Percentiles rank a stretch among this genome's conserved stretches.
These are phyloP conservation scores for Eudemis profundana DNA, from an alignment of 2,888 invertebrate genomes.

Conservation along the genomic window DNA sequence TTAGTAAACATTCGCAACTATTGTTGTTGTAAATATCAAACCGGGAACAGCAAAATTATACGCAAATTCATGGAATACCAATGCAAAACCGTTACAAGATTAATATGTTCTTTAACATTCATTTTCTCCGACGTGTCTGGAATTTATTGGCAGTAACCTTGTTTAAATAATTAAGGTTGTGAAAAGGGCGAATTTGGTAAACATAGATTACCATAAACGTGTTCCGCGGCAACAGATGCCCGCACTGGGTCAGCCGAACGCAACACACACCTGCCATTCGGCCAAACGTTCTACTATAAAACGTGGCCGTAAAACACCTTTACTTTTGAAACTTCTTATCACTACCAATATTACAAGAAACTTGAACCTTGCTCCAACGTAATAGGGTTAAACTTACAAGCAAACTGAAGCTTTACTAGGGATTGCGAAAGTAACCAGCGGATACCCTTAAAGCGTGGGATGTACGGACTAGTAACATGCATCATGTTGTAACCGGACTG, in stretches of 20 bases:
- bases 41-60: constrained; percentile 21
- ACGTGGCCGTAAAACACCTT: constrained; percentile 49
- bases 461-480: constrained; percentile 47
- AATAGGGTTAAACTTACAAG: constrained; percentile 2
- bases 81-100: constrained; percentile 38
- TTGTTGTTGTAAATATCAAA: constrained; percentile 44
- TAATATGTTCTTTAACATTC: constrained; percentile 16
- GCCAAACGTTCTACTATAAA: constrained; percentile 53
- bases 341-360: background rate
- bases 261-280: constrained; percentile 58
- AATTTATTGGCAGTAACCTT: constrained; percentile 11
- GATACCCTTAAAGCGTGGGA: constrained; percentile 43
- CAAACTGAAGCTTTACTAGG: background rate
- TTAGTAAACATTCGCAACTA: constrained; percentile 41
- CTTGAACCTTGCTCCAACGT: constrained; percentile 14
- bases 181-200: constrained; percentile 38
- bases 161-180: constrained; percentile 28
- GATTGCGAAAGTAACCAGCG: constrained; percentile 26
- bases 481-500: constrained; percentile 58
- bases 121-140: background rate
- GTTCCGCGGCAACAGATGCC: constrained; percentile 55
- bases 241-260: constrained; percentile 60
- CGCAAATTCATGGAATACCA: constrained; percentile 31
- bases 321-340: constrained; percentile 26
- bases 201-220: constrained; percentile 39